Evolutionary conservation across 2,797 vertebrate species (phyloP).

Genomic region (Acanthurus leucopareius): DNA sequence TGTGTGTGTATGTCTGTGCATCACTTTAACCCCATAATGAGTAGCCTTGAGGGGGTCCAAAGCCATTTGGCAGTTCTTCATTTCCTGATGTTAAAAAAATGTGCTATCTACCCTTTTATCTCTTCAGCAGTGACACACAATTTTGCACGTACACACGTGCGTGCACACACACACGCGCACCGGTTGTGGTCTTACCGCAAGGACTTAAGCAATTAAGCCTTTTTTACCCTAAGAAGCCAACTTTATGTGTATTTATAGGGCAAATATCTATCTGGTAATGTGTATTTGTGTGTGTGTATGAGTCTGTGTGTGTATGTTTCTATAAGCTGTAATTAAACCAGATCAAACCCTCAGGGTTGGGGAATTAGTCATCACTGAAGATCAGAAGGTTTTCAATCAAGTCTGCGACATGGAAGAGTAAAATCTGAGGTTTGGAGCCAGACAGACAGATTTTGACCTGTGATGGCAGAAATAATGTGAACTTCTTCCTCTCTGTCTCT

Average conservation of each 20-base stretch:
- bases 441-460: slow-evolving; percentile 72
- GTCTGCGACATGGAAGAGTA: slow-evolving; percentile 67
- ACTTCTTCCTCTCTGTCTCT: slow-evolving; percentile 53
- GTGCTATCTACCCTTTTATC: slow-evolving; percentile 71
- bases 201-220: slow-evolving; percentile 88
- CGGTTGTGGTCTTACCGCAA: slow-evolving; percentile 88
- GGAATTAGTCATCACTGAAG: slow-evolving; percentile 70
- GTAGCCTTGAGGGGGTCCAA: slow-evolving; percentile 88
- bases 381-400: slow-evolving; percentile 67
- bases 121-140: slow-evolving; percentile 74
- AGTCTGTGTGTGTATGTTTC: slow-evolving; percentile 15
- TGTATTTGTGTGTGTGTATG: slow-evolving; percentile 25
- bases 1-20: slow-evolving; percentile 83
- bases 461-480: slow-evolving; percentile 63
- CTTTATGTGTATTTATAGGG: slow-evolving; percentile 70
- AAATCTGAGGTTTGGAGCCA: slow-evolving; percentile 68
- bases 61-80: slow-evolving; percentile 89
- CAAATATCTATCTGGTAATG: slow-evolving; percentile 10
- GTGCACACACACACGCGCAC: slow-evolving; percentile 79
- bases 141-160: slow-evolving; percentile 67
- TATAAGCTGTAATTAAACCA: slow-evolving; percentile 87
- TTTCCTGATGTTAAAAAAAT: slow-evolving; percentile 88
- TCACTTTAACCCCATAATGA: slow-evolving; percentile 93
- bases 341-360: slow-evolving; percentile 85
- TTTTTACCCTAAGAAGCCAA: slow-evolving; percentile 85